Evolutionary conservation across 92 coral and sea anemone species (phyloP).

Genomic region (Porites rus): DNA sequence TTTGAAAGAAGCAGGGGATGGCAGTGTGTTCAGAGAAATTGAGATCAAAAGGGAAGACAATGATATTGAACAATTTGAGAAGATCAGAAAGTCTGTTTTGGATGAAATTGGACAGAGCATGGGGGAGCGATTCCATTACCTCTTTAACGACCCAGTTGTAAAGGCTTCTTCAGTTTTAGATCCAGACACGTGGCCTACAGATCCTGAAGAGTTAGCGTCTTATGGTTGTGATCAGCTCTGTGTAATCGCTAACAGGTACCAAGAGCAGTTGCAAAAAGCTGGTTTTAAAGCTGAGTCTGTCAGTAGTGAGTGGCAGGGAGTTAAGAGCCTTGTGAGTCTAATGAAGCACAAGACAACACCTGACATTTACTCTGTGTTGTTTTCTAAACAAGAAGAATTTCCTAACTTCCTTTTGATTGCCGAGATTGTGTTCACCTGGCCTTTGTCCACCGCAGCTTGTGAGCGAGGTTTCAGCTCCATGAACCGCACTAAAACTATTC

Average conservation of each 20-base stretch:
- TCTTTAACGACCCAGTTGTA: constrained; percentile 39
- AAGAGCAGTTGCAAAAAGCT: constrained; percentile 22
- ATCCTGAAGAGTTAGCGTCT: neutral
- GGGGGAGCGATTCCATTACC: constrained; percentile 41
- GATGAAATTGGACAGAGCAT: constrained; percentile 54
- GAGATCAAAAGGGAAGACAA: constrained; percentile 31
- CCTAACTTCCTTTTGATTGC: constrained; percentile 5
- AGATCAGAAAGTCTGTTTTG: constrained; percentile 33
- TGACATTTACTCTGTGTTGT: constrained; percentile 25
- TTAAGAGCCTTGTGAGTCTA: constrained; percentile 41
- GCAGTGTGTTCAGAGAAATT: constrained; percentile 44
- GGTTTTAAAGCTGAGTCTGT: constrained; percentile 6
- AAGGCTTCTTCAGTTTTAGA: constrained; percentile 48
- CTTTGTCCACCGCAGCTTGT: constrained; percentile 28
- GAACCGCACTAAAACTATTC: constrained; percentile 17
- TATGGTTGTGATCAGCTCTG: constrained; percentile 15
- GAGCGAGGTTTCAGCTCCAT: constrained; percentile 18
- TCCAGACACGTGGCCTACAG: constrained; percentile 9
- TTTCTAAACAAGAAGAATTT: constrained; percentile 17
- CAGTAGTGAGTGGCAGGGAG: constrained; percentile 23
- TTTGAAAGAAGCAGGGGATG: constrained; percentile 38
- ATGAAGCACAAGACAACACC: constrained; percentile 11
- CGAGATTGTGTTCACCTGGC: constrained; percentile 35
- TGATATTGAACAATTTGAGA: constrained; percentile 43
- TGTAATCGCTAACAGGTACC: constrained; percentile 2